Evolutionary conservation across 2,888 invertebrate genomes (phyloP), one percentile per base, ranked within the genome.

Genomic region (Melanostoma scalare): DNA sequence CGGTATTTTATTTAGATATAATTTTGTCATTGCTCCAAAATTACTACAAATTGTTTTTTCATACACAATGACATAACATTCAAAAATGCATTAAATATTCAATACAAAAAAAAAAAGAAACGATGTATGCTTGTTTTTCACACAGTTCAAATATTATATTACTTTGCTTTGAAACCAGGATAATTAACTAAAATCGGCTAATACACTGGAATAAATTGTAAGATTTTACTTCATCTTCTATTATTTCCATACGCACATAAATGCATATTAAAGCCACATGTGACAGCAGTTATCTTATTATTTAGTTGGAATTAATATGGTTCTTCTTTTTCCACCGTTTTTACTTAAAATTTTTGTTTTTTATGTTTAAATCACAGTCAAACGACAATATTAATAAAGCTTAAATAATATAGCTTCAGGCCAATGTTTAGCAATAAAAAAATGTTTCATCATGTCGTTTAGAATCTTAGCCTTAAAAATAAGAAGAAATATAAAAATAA

Each of bases 301-400:
- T 35, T 63, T 48, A 61, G 31, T 72, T 71, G 4, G 10, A 6
- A 50, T 50, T 56, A 30, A 20, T 42, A 10, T 56, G 63, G 3
- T 55, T 46, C 68, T 58, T 48, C n/a, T 60, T 20, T 42, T 36
- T 55, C 69, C 6, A 40, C 46, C 30, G 61, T 77, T 77, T 75
- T 74, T 50, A 40, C 55, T 80, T 50, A 40, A 72, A 67, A 58
- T 52, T 52, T 36, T 48, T 56, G 30, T 71, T 78, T 52, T 82
- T 63, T 73, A 78, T 31, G 72, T 81, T 67, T 81, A 79, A 84
- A 84, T 84, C 84, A 84, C 84, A 84, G 84, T 84, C 76, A 67
- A 74, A 84, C 72, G 77, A 82, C 79, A 84, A 84, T 63, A 44
- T 48, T 71, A 82, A 38, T 44, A 65, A 71, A 67, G 58, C 58